Base-by-base conservation (phyloP, 2,113 vertebrate species). In the Proteles cristata region DNA sequence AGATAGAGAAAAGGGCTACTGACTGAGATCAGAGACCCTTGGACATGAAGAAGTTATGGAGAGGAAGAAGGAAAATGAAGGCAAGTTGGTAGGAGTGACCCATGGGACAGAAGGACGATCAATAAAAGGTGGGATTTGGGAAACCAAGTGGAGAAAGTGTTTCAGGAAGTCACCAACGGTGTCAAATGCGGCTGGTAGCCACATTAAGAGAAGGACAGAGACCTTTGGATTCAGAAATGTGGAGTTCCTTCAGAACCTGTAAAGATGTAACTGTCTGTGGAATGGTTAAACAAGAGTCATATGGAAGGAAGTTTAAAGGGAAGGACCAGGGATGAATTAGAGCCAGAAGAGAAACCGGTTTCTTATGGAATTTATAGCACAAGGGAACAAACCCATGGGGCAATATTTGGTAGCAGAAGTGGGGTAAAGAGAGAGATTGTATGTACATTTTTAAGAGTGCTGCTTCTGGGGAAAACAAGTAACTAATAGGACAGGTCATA, bases 171-270 rank as follows among this genome's bases (percentile, higher is more conserved):
- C 53, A 21, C 14, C 39, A 1, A 5, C 3, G 6, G 7, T 21
- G 43, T 58, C 81, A 26, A n/a, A 48, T 4, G 33, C n/a, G 80
- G 35, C 17, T 33, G 19, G 33, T 11, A 35, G 12, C 23, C 50
- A 7, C 0, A 0, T 21, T 21, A 11, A 5, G 6, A 1, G 10
- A 48, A 83, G 15, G 14, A 43, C 31, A 1, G 4, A 31, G 39
- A 50, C 86, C 63, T 90, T 33, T 33, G 45, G 6, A 19, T 48
- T 79, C 28, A 71, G 76, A 87, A 73, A n/a, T 5, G 12, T 4
- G 3, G 48, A 43, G 17, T 33, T 96, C 39, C 9, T n/a, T 1
- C 12, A 39, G n/a, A 73, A 11, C 26, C 26, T 0, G 33, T 10
- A 19, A 12, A 21, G 7, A 85, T 2, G 33, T 2, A 53, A 9